These are phyloP conservation scores for Atta cephalotes DNA, from an alignment of 1,140 invertebrate genomes.

Conservation along the genomic window DNA sequence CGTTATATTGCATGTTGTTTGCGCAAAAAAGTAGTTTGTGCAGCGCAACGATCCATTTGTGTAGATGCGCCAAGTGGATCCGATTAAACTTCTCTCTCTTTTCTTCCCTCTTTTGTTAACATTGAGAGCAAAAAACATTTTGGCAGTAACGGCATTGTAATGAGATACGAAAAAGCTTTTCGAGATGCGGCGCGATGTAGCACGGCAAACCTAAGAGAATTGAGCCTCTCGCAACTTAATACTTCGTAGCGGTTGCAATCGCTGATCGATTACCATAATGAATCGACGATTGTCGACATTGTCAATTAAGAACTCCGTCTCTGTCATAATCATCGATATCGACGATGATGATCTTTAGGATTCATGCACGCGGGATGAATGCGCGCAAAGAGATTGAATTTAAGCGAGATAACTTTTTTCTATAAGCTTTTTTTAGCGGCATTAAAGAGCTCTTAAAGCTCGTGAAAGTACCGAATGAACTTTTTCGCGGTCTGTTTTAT, in stretches of 20 bases:
- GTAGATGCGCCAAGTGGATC: slow-evolving; percentile 13
- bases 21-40: slow-evolving; percentile 35
- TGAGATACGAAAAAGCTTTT: slow-evolving; percentile 17
- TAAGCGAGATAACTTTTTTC: slow-evolving; percentile 71
- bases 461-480: slow-evolving; percentile 52
- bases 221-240: slow-evolving; percentile 41
- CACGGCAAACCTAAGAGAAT: slow-evolving; percentile 45
- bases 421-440: slow-evolving; percentile 66
- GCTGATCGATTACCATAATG: slow-evolving; percentile 36
- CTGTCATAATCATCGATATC: background rate
- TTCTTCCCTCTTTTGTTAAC: slow-evolving; percentile 5
- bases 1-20: slow-evolving; percentile 35
- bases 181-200: slow-evolving; percentile 2
- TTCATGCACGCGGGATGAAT: slow-evolving; percentile 61
- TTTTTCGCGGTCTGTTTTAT: slow-evolving; percentile 59
- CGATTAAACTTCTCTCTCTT: slow-evolving; percentile 44
- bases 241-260: slow-evolving; percentile 34
- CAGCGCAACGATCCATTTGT: slow-evolving; percentile 41
- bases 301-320: slow-evolving; percentile 14
- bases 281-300: background rate
- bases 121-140: slow-evolving; percentile 42
- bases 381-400: slow-evolving; percentile 65
- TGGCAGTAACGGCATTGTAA: background rate
- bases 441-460: slow-evolving; percentile 66
- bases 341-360: background rate